A percentile compares a stretch with the other conserved stretches of the same genome.
phyloP scores from a whole-genome alignment of 1,140 invertebrate species.

The Sarcophaga bullata region DNA sequence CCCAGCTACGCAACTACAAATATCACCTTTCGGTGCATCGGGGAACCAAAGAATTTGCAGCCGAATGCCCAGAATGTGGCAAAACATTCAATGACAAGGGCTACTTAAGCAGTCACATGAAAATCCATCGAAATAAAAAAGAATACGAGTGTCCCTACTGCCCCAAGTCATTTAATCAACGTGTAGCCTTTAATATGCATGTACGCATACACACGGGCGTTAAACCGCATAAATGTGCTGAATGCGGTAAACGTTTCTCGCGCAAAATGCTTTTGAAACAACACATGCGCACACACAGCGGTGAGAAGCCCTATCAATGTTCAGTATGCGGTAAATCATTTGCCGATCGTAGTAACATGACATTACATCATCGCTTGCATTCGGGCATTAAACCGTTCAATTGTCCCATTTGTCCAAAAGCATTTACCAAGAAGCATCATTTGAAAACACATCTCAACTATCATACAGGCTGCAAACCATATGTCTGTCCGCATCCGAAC shows the following conservation, averaged over 20 bases:
- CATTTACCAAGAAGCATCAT: constrained; percentile 88
- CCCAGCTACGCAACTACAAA: constrained; percentile 80
- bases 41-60: constrained; percentile 79
- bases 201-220: constrained; percentile 82
- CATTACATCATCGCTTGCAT: constrained; percentile 79
- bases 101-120: constrained; percentile 82
- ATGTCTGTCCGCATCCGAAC: constrained; percentile 76
- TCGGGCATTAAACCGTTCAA: constrained; percentile 88
- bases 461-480: constrained; percentile 80
- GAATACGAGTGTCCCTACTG: constrained; percentile 80
- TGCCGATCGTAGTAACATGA: constrained; percentile 85
- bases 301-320: constrained; percentile 64
- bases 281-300: constrained; percentile 79
- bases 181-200: constrained; percentile 86
- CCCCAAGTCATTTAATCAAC: constrained; percentile 82
- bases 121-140: constrained; percentile 80
- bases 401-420: constrained; percentile 84
- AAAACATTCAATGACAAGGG: constrained; percentile 82
- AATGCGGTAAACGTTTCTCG: constrained; percentile 88
- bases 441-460: constrained; percentile 87
- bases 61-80: constrained; percentile 79
- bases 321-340: constrained; percentile 67
- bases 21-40: constrained; percentile 80
- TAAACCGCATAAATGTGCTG: constrained; percentile 85
- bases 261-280: constrained; percentile 83